Conservation (phyloP, 2,888 invertebrate species). For the Lamellibrachia satsuma region DNA sequence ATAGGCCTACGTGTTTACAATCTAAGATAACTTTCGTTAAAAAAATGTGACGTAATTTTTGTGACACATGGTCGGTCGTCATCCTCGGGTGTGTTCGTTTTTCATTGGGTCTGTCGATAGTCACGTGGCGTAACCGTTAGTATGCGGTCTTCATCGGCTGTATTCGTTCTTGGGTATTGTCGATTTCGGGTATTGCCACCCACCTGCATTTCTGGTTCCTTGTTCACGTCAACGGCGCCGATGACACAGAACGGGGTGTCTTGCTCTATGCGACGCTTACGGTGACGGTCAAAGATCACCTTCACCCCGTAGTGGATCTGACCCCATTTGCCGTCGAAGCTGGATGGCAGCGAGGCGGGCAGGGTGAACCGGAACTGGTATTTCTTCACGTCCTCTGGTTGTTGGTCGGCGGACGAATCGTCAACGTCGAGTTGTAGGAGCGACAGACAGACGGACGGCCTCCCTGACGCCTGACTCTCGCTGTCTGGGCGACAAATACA, state of each 20-base stretch:
- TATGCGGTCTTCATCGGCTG: not conserved
- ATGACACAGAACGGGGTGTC: conserved; percentile 30
- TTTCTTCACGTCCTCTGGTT: not conserved
- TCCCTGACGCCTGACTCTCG: not conserved
- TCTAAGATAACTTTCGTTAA: no score
- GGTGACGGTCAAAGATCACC: conserved; percentile 30
- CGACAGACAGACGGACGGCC: not conserved
- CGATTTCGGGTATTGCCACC: not conserved
- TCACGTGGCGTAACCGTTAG: no score
- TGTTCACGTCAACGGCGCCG: conserved; percentile 29
- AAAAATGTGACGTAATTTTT: no score
- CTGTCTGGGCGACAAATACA: not conserved
- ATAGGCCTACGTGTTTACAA: no score
- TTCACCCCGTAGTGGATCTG: conserved; percentile 32
- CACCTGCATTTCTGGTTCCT: conserved; percentile 34
- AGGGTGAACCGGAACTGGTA: conserved; percentile 35
- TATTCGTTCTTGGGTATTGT: not conserved
- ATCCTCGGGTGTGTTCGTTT: no score
- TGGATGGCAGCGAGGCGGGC: conserved; percentile 29
- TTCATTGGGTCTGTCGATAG: no score
- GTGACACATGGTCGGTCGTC: no score
- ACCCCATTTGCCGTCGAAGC: conserved; percentile 33
- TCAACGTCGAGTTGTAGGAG: no score
- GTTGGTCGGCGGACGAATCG: not conserved
- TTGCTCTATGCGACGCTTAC: conserved; percentile 33